A percentile compares a stretch with the other conserved stretches of the same genome.
Conservation (phyloP, 64 coral and sea anemone genomes). For the Catalaphyllia jardinei region DNA sequence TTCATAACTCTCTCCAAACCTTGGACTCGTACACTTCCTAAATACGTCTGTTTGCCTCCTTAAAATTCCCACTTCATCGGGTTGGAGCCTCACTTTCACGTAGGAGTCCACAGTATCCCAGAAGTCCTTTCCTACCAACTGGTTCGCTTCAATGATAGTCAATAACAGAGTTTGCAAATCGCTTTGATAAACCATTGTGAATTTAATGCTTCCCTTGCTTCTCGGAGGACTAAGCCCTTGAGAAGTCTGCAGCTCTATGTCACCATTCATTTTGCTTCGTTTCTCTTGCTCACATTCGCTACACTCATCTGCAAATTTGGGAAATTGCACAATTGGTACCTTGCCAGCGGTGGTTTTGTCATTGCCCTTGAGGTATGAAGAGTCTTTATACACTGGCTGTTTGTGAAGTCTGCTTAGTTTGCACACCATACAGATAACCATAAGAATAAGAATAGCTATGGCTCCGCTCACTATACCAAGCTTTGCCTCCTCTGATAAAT, state of each 20-base stretch:
- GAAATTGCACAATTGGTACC: slow-evolving; percentile 13
- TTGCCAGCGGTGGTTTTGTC: slow-evolving; percentile 19
- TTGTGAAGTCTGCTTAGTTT: slow-evolving; percentile 75
- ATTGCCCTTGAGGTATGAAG: neutral
- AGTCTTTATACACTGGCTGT: slow-evolving; percentile 41
- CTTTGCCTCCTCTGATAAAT: slow-evolving; percentile 85
- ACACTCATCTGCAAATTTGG: slow-evolving; percentile 47
- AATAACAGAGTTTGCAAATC: slow-evolving; percentile 60
- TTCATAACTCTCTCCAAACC: slow-evolving; percentile 61
- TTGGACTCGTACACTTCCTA: slow-evolving; percentile 66
- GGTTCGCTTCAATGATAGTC: slow-evolving; percentile 60
- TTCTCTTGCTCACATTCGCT: slow-evolving; percentile 66
- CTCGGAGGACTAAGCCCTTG: slow-evolving; percentile 35
- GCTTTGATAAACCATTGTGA: slow-evolving; percentile 67
- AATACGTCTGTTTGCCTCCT: slow-evolving; percentile 60
- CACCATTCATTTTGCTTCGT: neutral
- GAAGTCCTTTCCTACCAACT: slow-evolving; percentile 90
- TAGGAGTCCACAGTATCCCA: slow-evolving; percentile 92
- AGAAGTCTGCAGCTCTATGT: slow-evolving; percentile 26
- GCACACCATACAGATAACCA: slow-evolving; percentile 92
- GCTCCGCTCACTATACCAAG: slow-evolving; percentile 88
- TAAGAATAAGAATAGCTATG: slow-evolving; percentile 74
- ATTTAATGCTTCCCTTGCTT: slow-evolving; percentile 77
- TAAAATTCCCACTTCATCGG: slow-evolving; percentile 46
- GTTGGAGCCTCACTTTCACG: slow-evolving; percentile 67